Percentiles rank a stretch among this genome's conserved stretches.
Evolutionary conservation across 2,113 vertebrate species (phyloP).

Genomic region (Cyprinodon variegatus): DNA sequence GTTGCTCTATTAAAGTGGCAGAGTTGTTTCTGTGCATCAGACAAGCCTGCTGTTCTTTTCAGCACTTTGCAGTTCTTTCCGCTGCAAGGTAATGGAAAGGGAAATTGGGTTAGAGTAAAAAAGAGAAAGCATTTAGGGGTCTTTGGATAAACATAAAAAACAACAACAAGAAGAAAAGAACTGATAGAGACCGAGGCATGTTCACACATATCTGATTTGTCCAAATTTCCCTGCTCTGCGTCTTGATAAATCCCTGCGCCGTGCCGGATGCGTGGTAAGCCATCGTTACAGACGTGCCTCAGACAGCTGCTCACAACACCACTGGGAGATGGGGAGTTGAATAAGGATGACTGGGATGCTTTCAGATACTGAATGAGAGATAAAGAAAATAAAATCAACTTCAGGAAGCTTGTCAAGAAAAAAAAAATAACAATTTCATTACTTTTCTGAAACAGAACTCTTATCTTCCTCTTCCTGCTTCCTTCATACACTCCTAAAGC

Average conservation of each 20-base stretch:
- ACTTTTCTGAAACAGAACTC: slow-evolving; percentile 11
- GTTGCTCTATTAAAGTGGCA: slow-evolving; percentile 34
- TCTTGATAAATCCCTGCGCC: slow-evolving; percentile 66
- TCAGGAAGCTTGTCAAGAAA: slow-evolving; percentile 12
- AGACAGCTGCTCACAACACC: slow-evolving; percentile 59
- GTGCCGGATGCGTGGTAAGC: slow-evolving; percentile 46
- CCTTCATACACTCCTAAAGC: slow-evolving; percentile 36
- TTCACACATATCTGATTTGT: slow-evolving; percentile 63
- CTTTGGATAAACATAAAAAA: slow-evolving; percentile 35
- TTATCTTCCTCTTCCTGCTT: slow-evolving; percentile 29
- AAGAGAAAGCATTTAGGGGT: slow-evolving; percentile 27
- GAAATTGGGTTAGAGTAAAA: slow-evolving; percentile 48
- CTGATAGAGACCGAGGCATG: slow-evolving; percentile 51
- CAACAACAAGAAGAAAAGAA: slow-evolving; percentile 31
- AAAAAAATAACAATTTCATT: slow-evolving; percentile 18
- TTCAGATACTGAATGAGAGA: slow-evolving; percentile 21
- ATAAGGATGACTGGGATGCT: slow-evolving; percentile 14
- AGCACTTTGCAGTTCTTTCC: slow-evolving; percentile 24
- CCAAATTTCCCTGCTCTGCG: slow-evolving; percentile 63
- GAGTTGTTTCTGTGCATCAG: slow-evolving; percentile 47
- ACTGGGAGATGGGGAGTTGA: slow-evolving; percentile 21
- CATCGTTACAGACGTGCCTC: slow-evolving; percentile 29
- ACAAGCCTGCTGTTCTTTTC: slow-evolving; percentile 41
- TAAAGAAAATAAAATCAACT: slow-evolving; percentile 10
- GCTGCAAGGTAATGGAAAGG: slow-evolving; percentile 43